phyloP scores from a whole-genome alignment of 2,797 vertebrate genomes.

The Rhinichthys osculus region DNA sequence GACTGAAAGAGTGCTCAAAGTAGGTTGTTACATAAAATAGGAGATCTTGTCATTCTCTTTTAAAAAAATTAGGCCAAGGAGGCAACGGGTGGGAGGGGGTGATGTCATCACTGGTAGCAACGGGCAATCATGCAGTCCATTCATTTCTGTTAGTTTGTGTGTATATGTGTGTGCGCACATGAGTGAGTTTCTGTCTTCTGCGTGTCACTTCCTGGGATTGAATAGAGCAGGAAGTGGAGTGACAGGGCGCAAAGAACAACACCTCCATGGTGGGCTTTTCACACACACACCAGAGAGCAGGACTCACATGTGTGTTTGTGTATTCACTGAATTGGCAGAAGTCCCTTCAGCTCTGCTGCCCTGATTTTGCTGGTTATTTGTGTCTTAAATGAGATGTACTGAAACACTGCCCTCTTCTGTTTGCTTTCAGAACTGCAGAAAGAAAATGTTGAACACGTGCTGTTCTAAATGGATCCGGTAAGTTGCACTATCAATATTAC shows the following conservation, averaged over 20 bases:
- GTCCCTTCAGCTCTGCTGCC: constrained; percentile 32
- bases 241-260: constrained; percentile 57
- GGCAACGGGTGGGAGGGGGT: constrained; percentile 48
- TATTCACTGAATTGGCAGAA: constrained; percentile 20
- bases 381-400: background rate
- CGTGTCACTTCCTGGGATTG: constrained; percentile 74
- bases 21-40: constrained; percentile 59
- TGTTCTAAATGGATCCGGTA: constrained; percentile 3
- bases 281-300: constrained; percentile 31
- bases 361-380: constrained; percentile 31
- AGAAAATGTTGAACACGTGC: background rate
- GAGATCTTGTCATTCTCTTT: constrained; percentile 38
- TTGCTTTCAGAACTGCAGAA: constrained; percentile 38
- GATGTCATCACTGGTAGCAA: constrained; percentile 67
- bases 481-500: background rate
- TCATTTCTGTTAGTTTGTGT: constrained; percentile 43
- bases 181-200: constrained; percentile 54
- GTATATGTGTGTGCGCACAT: constrained; percentile 37
- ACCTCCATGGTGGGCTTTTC: constrained; percentile 71
- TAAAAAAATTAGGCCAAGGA: constrained; percentile 32
- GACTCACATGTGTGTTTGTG: constrained; percentile 43
- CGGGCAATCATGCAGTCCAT: constrained; percentile 59
- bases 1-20: constrained; percentile 35
- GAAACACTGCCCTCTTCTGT: constrained; percentile 59
- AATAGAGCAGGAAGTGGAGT: constrained; percentile 70